phyloP scores from a whole-genome alignment of 2,888 invertebrate genomes.

The Papilio demoleus region DNA sequence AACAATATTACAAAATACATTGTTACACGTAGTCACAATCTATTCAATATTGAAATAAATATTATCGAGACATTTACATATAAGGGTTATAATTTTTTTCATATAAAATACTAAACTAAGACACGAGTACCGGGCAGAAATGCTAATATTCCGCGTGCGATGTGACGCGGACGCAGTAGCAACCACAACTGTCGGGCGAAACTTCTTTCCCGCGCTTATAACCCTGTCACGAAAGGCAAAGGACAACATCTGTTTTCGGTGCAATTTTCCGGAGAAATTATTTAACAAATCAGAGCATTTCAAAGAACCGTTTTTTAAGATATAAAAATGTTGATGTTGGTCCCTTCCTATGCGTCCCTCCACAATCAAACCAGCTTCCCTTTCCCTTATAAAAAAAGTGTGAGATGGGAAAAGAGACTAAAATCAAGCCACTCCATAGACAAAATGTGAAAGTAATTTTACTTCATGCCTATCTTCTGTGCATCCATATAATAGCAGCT shows the following conservation, averaged over 20 bases:
- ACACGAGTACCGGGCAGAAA: background rate
- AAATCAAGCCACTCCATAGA: too few relatives aligned
- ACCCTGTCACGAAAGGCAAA: constrained; percentile 61
- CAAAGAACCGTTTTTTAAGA: background rate
- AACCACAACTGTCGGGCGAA: constrained; percentile 64
- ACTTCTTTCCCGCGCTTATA: constrained; percentile 70
- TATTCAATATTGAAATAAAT: constrained; percentile 28
- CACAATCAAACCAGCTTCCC: too few relatives aligned
- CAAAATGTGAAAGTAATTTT: too few relatives aligned
- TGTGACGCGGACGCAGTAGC: constrained; percentile 51
- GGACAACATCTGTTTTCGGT: constrained; percentile 69
- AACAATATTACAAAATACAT: constrained; percentile 54
- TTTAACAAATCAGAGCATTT: too few relatives aligned
- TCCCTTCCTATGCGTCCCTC: too few relatives aligned
- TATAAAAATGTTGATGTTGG: background rate
- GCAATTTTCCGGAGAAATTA: constrained; percentile 64
- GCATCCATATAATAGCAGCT: too few relatives aligned
- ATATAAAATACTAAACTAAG: constrained; percentile 13
- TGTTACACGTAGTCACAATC: constrained; percentile 41
- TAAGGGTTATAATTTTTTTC: background rate
- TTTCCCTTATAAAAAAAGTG: too few relatives aligned
- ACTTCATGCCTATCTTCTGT: too few relatives aligned
- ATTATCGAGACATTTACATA: background rate
- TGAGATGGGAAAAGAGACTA: too few relatives aligned
- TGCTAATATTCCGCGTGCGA: constrained; percentile 43